A percentile compares a stretch with the other conserved stretches of the same genome.
phyloP scores from a whole-genome alignment of 1,140 invertebrate genomes.

The Drosophila punjabiensis region DNA sequence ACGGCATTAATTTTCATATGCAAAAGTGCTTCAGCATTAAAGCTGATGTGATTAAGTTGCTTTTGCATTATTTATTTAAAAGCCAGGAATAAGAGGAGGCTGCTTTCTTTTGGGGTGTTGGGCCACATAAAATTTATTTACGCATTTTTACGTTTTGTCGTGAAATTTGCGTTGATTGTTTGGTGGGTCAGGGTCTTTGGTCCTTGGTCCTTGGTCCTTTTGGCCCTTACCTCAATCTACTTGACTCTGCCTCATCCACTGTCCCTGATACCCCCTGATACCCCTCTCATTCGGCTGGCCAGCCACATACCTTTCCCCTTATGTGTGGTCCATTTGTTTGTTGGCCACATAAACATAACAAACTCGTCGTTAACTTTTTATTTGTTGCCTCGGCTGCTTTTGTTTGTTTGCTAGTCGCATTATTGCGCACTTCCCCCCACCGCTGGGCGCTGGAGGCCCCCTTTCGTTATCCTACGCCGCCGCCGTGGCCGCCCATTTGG shows the following conservation, averaged over 20 bases:
- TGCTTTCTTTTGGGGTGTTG: slow-evolving; percentile 11
- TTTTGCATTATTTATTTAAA: slow-evolving; percentile 75
- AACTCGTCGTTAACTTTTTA: slow-evolving; percentile 84
- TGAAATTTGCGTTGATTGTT: slow-evolving; percentile 82
- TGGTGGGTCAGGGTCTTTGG: slow-evolving; percentile 54
- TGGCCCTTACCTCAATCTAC: slow-evolving; percentile 38
- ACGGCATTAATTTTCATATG: slow-evolving; percentile 53
- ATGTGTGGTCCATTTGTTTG: slow-evolving; percentile 78
- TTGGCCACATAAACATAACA: slow-evolving; percentile 83
- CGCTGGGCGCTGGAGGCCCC: slow-evolving; percentile 1
- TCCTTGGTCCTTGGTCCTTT: slow-evolving; percentile 25
- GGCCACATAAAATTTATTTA: slow-evolving; percentile 78
- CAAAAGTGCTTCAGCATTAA: slow-evolving; percentile 50
- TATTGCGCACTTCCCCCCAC: slow-evolving; percentile 60
- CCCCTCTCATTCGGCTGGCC: background rate
- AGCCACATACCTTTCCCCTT: slow-evolving; percentile 26
- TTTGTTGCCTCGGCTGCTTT: slow-evolving; percentile 70
- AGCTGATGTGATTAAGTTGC: slow-evolving; percentile 59
- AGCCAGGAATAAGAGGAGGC: background rate
- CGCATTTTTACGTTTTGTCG: slow-evolving; percentile 81
- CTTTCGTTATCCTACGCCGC: background rate
- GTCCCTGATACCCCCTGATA: background rate
- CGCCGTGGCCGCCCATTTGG: slow-evolving; percentile 32
- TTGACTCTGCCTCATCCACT: background rate
- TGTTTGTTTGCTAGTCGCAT: slow-evolving; percentile 74